Percentiles rank a stretch among this genome's conserved stretches.
These are phyloP conservation scores for Typhlichthys eigenmanni DNA, from an alignment of 2,797 vertebrate genomes.

Conservation along the genomic window DNA sequence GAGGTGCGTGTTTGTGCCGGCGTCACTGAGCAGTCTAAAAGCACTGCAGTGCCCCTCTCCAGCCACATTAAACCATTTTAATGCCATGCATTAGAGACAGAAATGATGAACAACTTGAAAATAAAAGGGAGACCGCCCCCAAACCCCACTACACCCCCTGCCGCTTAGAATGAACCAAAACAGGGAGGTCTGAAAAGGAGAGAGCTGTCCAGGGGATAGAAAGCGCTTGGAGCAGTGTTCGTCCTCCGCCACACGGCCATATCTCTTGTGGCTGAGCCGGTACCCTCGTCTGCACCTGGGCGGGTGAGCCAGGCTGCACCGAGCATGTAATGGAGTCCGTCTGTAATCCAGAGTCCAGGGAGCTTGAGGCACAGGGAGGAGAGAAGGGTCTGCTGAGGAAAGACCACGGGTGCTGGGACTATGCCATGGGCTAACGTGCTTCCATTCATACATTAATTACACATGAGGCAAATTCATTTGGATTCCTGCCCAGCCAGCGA, in stretches of 20 bases:
- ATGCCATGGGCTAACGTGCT: conserved; percentile 33
- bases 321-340: neutral
- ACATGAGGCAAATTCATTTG: conserved; percentile 72
- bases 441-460: conserved; percentile 73
- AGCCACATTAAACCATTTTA: conserved; percentile 55
- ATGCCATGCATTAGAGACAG: conserved; percentile 48
- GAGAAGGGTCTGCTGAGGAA: conserved; percentile 56
- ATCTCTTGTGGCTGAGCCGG: neutral
- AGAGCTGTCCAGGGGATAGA: too few relatives aligned
- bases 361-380: neutral
- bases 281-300: neutral
- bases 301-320: neutral
- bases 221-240: neutral
- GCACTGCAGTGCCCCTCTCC: conserved; percentile 49
- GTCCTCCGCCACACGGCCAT: neutral
- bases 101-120: conserved; percentile 42
- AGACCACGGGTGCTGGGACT: conserved; percentile 37
- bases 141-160: too few relatives aligned
- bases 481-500: conserved; percentile 46
- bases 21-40: conserved; percentile 65
- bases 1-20: conserved; percentile 57
- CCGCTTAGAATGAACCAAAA: too few relatives aligned
- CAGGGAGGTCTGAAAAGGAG: too few relatives aligned
- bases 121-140: conserved; percentile 22
- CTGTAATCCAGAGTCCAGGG: neutral